Evolutionary conservation across 2,888 invertebrate species (phyloP).

Genomic region (Drosophila birchii): DNA sequence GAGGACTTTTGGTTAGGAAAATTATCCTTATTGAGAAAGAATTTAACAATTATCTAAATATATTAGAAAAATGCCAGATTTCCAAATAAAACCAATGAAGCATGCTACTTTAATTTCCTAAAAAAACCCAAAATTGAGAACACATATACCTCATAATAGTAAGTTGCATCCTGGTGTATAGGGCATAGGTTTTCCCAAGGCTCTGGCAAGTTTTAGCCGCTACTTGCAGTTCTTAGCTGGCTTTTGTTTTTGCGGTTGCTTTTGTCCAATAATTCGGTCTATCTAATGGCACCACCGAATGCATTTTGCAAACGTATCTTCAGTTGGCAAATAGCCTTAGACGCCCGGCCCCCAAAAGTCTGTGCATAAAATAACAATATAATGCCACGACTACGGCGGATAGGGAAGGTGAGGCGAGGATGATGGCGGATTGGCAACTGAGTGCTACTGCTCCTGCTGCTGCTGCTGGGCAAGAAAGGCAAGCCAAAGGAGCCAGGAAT

Average conservation of each 20-base stretch:
- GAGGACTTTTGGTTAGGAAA: not conserved
- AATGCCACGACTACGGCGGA: slow-evolving; percentile 64
- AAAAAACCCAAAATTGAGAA: too few species aligned
- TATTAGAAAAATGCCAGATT: not conserved
- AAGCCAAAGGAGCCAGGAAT: slow-evolving; percentile 20
- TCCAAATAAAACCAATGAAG: not conserved
- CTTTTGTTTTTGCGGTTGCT: slow-evolving; percentile 72
- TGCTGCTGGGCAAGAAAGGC: slow-evolving; percentile 30
- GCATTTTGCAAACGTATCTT: slow-evolving; percentile 78
- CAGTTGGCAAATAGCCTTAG: slow-evolving; percentile 76
- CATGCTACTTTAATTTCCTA: not conserved
- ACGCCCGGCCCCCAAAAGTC: slow-evolving; percentile 62
- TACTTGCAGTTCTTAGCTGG: slow-evolving; percentile 15
- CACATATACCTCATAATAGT: not conserved
- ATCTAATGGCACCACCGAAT: slow-evolving; percentile 72
- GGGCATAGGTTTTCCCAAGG: slow-evolving; percentile 25
- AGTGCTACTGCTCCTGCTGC: slow-evolving; percentile 27
- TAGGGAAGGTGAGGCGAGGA: not conserved
- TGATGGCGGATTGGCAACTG: slow-evolving; percentile 13
- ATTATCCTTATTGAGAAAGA: not conserved
- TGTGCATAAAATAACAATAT: slow-evolving; percentile 79
- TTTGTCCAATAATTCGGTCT: slow-evolving; percentile 77
- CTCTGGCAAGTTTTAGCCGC: slow-evolving; percentile 15
- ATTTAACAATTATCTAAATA: not conserved
- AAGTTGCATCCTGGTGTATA: not conserved